A percentile compares a stretch with the other conserved stretches of the same genome.
Conservation (phyloP, 2,797 vertebrate species). For the Melanotaenia maccullochi region DNA sequence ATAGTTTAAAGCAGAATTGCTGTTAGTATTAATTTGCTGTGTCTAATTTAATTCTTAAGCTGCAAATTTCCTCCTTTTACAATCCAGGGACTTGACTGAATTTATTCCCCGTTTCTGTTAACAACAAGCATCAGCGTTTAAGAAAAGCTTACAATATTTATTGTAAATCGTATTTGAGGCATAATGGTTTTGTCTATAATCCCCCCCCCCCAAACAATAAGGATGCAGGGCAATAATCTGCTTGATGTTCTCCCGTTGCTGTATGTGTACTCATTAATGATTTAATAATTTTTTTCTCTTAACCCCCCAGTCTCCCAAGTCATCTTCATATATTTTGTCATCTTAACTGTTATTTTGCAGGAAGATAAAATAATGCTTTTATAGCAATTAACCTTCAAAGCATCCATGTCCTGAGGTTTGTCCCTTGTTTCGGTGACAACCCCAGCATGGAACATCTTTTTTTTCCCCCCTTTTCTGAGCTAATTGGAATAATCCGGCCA, state of each 20-base stretch:
- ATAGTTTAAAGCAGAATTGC: constrained; percentile 73
- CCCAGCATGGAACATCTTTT: constrained; percentile 65
- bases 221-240: constrained; percentile 39
- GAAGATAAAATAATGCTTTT: constrained; percentile 28
- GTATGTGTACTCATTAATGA: constrained; percentile 34
- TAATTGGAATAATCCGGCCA: constrained; percentile 78
- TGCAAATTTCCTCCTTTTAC: constrained; percentile 52
- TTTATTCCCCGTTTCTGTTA: constrained; percentile 56
- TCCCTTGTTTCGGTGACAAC: constrained; percentile 57
- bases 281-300: constrained; percentile 24
- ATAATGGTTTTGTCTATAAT: constrained; percentile 58
- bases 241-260: constrained; percentile 47
- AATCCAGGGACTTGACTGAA: constrained; percentile 46
- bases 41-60: constrained; percentile 75
- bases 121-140: constrained; percentile 54
- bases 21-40: constrained; percentile 80
- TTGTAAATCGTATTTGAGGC: constrained; percentile 56
- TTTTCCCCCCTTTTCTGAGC: constrained; percentile 31
- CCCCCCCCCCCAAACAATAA: constrained; percentile 51
- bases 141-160: constrained; percentile 52
- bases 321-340: constrained; percentile 27
- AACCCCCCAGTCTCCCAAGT: constrained; percentile 8
- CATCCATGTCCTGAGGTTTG: constrained; percentile 46
- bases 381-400: constrained; percentile 59
- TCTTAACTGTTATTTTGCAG: constrained; percentile 21